phyloP scores from a whole-genome alignment of 2,888 invertebrate species.

The Apamea crenata region DNA sequence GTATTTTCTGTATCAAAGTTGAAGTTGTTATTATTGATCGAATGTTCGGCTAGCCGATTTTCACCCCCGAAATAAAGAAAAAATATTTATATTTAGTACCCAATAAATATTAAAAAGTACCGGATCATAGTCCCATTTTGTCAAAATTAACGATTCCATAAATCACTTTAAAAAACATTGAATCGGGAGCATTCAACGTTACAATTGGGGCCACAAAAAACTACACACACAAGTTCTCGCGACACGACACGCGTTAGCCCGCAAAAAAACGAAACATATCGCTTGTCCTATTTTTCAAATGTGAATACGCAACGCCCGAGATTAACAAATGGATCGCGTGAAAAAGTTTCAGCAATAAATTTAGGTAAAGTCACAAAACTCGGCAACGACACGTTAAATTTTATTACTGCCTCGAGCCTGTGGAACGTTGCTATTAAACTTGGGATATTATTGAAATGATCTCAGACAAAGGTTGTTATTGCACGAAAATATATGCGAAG shows the following conservation, averaged over 20 bases:
- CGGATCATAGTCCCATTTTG: slow-evolving; percentile 17
- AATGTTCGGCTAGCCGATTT: neutral
- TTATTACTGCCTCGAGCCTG: slow-evolving; percentile 83
- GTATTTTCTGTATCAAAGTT: neutral
- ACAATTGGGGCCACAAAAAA: slow-evolving; percentile 56
- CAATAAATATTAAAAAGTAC: slow-evolving; percentile 17
- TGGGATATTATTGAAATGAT: slow-evolving; percentile 88
- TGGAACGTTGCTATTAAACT: slow-evolving; percentile 83
- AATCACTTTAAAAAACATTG: slow-evolving; percentile 48
- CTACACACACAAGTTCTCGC: slow-evolving; percentile 50
- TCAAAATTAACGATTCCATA: slow-evolving; percentile 44
- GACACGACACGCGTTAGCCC: slow-evolving; percentile 42
- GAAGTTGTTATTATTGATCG: neutral
- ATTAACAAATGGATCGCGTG: slow-evolving; percentile 85
- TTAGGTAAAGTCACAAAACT: slow-evolving; percentile 83
- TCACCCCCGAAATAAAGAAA: neutral
- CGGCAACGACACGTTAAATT: slow-evolving; percentile 85
- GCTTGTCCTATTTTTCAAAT: slow-evolving; percentile 74
- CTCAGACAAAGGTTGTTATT: slow-evolving; percentile 81
- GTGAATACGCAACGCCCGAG: slow-evolving; percentile 74
- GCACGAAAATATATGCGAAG: slow-evolving; percentile 76
- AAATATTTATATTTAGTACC: neutral
- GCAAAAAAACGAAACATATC: slow-evolving; percentile 67
- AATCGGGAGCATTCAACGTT: slow-evolving; percentile 27
- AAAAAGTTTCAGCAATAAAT: slow-evolving; percentile 86